These are phyloP conservation scores for Epizoanthus rinbou DNA, from an alignment of 92 coral and sea anemone genomes.

Conservation along the genomic window DNA sequence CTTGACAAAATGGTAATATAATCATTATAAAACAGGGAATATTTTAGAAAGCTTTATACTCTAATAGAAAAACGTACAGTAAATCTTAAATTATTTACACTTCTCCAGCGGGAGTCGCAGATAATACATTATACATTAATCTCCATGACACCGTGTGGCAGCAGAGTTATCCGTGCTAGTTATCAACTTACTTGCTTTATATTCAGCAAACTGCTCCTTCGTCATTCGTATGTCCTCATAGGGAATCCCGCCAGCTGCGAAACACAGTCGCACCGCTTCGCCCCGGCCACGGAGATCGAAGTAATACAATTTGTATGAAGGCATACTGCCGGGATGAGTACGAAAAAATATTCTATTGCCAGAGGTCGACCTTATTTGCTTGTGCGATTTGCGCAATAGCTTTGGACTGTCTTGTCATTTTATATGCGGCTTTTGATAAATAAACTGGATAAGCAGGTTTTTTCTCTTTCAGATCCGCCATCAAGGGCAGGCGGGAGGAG, in stretches of 20 bases:
- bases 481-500: too few species aligned
- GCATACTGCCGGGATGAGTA: neutral
- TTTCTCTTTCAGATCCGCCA: too few species aligned
- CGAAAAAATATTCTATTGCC: neutral
- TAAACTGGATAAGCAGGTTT: conserved; percentile 9
- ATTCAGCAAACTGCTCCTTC: neutral
- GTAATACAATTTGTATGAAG: neutral
- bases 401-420: too few species aligned
- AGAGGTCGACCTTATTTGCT: neutral
- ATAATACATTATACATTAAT: neutral
- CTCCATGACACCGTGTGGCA: too few species aligned
- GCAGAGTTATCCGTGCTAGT: too few species aligned
- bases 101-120: too few species aligned
- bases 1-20: too few species aligned
- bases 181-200: neutral
- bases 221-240: conserved; percentile 11
- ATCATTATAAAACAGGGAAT: too few species aligned
- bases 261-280: conserved; percentile 10
- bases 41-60: too few species aligned
- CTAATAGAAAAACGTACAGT: too few species aligned
- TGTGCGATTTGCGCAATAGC: neutral
- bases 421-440: neutral
- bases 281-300: conserved; percentile 27
- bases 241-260: conserved; percentile 21
- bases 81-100: too few species aligned